Conservation (phyloP, 2,888 invertebrate genomes). For the Saturnia japonica region DNA sequence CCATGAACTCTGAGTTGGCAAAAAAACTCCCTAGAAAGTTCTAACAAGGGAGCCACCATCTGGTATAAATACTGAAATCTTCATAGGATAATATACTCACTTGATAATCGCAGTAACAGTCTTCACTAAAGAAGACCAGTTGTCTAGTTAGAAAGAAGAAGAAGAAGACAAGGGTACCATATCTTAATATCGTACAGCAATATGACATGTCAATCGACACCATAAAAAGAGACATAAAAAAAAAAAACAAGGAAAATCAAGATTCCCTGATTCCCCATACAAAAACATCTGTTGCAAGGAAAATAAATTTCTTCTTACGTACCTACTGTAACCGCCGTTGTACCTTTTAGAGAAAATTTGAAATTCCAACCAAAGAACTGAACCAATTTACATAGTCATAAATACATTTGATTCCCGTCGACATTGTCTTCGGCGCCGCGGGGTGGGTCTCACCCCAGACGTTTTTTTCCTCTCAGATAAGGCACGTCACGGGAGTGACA, state of each 20-base stretch:
- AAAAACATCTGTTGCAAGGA: slow-evolving; percentile 53
- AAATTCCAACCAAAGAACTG: slow-evolving; percentile 58
- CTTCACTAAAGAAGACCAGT: too few species aligned
- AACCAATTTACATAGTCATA: slow-evolving; percentile 80
- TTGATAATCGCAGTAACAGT: too few species aligned
- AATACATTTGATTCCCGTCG: slow-evolving; percentile 69
- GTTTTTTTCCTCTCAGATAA: slow-evolving; percentile 72
- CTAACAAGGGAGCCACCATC: too few species aligned
- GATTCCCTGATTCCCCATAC: slow-evolving; percentile 40
- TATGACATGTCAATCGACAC: slow-evolving; percentile 22
- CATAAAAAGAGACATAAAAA: slow-evolving; percentile 24
- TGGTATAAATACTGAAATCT: too few species aligned
- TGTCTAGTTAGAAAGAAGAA: too few species aligned
- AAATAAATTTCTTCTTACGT: slow-evolving; percentile 44
- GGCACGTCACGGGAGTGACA: slow-evolving; percentile 74
- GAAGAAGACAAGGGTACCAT: neutral
- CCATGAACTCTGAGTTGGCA: too few species aligned
- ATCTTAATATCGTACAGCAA: slow-evolving; percentile 12
- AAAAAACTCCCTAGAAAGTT: too few species aligned
- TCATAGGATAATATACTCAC: too few species aligned
- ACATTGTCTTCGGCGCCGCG: slow-evolving; percentile 33
- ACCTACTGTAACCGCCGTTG: slow-evolving; percentile 23
- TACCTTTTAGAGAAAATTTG: slow-evolving; percentile 56
- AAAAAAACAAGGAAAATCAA: slow-evolving; percentile 42
- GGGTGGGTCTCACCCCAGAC: slow-evolving; percentile 59